Base-by-base conservation (phyloP, 2,797 vertebrate genomes). In the Pseudopleuronectes americanus region DNA sequence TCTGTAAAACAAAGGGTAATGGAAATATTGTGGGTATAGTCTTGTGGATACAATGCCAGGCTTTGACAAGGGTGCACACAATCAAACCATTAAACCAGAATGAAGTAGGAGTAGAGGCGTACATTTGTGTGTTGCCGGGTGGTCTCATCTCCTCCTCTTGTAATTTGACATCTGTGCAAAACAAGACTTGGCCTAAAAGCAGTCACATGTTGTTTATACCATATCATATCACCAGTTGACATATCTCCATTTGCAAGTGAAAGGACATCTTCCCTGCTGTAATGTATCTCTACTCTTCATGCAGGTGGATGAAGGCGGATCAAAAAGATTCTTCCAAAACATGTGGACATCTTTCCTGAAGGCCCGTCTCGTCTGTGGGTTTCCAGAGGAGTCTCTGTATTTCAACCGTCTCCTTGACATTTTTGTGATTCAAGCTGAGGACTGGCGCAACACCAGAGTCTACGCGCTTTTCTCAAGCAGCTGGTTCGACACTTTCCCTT, bases 311-410 rank as follows among this genome's bases (percentile, higher is more conserved):
- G 89, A 95, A 81, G 95, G 94, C 0, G 93, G 94, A 31, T 85
- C 94, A 0, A 95, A 95, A 71, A 67, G 69, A 48, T 87, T 92
- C 24, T 90, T 94, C 57, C 93, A 94, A 72, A 93, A 94, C 75
- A 91, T 82, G 4, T 96, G 94, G 94, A 94, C 94, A 0, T 91
- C 94, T 0, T 96, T 96, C 62, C 89, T 95, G 2, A 96, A 95
- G 80, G 93, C 95, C 2, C 90, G 94, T 0, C 92, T 96, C 6
- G 87, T 95, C n/a, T 96, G 95, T 41, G 94, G 93, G 0, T 89
- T 92, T 71, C 92, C 90, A 4, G 74, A 89, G 0, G 91, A 95
- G 72, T 93, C 92, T 0, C 69, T 95, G 3, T 95, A 94, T 71
- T 96, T 95, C 69, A 95, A 92, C 68, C 91, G 77, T 13, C 90